Base-by-base conservation (phyloP, 2,888 invertebrate genomes). In the Physocephala rufipes region DNA sequence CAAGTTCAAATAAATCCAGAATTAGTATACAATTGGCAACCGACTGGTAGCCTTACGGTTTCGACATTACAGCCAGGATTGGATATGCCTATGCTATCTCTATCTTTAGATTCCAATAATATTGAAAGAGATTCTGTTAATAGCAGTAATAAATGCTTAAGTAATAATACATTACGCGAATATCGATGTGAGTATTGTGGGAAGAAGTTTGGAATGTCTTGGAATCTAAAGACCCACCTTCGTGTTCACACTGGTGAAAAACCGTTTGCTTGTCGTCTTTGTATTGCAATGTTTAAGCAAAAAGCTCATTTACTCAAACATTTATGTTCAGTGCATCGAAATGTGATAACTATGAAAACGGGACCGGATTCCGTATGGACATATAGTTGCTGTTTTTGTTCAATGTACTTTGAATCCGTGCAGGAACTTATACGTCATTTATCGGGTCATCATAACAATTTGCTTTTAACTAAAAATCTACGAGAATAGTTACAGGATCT, bases 271-370 rank as follows among this genome's bases (percentile, higher is more conserved):
- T 95, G 95, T 88, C 90, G 95, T 79, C 89, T 95, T 62, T 95
- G 95, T 82, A 94, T 95, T 72, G 95, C 95, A 70, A 95, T 95
- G 95, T 95, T 95, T 86, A 95, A 95, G 86, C 95, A 95, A 82
- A 95, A 95, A 84, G 95, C 95, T 7, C 95, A 95, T 84, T 88
- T 95, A 78, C 86, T 95, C 73, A 95, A 95, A 87, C 95, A 95
- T 82, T 89, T 95, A 82, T 95, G 95, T 86, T 95, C 95, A 75
- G 95, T 95, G 74, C 95, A 95, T 88, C 90, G 95, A 77, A 94
- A 94, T 85, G 93, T 95, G 74, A 95, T 95, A 85, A 93, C 94
- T 58, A 84, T 84, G 59, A 81, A 82, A 15, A 82, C 82, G 68
- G 93, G 93, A 53, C 92, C 92, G 76, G 93, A 94, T 81, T 91